Evolutionary conservation across 1,140 invertebrate genomes (phyloP).

Genomic region (Eurosta solidaginis): DNA sequence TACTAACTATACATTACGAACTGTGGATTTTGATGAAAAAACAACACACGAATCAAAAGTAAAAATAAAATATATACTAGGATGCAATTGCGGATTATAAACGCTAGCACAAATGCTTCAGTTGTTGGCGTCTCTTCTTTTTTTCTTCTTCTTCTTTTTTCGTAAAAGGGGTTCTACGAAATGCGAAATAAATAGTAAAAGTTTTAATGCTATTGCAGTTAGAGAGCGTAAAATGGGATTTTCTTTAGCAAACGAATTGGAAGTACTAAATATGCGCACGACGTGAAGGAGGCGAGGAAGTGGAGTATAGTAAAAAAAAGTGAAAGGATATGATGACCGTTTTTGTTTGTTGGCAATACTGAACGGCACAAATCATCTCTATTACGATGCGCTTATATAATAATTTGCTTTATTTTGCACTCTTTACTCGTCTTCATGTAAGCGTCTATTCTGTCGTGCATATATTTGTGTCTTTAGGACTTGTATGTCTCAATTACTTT

Average conservation of each 20-base stretch:
- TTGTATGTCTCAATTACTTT: neutral
- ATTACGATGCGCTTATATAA: constrained; percentile 23
- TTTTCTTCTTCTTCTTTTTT: too few species aligned
- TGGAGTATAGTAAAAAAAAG: too few species aligned
- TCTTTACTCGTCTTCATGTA: neutral
- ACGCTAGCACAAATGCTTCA: neutral
- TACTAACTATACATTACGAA: neutral
- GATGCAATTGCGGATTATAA: neutral
- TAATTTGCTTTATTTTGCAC: constrained; percentile 23
- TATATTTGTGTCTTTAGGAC: neutral
- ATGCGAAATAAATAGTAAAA: constrained; percentile 25
- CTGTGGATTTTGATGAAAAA: constrained; percentile 18
- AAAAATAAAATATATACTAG: neutral
- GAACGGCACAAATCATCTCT: constrained; percentile 15
- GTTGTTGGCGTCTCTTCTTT: too few species aligned
- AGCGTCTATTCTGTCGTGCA: neutral
- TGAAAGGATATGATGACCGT: neutral
- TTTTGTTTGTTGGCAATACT: neutral
- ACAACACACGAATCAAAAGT: constrained; percentile 10
- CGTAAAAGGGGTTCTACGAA: neutral
- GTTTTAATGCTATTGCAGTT: constrained; percentile 24
- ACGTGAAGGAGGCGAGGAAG: neutral
- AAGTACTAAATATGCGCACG: neutral
- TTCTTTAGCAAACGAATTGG: constrained; percentile 12
- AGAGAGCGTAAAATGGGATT: constrained; percentile 26